These are phyloP conservation scores for Antennarius striatus DNA, from an alignment of 2,113 vertebrate species.

Conservation along the genomic window DNA sequence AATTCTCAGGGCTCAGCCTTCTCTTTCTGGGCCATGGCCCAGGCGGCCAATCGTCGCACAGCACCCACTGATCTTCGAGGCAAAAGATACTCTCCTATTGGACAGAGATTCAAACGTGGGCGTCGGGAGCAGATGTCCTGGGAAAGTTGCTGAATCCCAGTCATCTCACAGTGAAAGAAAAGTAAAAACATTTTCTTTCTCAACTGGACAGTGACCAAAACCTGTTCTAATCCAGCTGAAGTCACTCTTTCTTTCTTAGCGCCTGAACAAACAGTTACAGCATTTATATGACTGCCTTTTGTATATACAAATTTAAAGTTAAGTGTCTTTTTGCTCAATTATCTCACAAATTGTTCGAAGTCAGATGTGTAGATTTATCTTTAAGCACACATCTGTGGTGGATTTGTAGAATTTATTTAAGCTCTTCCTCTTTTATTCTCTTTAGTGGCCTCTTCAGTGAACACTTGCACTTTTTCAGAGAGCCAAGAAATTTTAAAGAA, in stretches of 20 bases:
- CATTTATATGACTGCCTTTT: conserved; percentile 26
- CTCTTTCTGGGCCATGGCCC: conserved; percentile 80
- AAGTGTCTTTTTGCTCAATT: no score
- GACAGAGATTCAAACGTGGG: conserved; percentile 72
- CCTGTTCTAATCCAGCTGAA: conserved; percentile 71
- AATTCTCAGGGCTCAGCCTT: conserved; percentile 83
- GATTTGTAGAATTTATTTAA: no score
- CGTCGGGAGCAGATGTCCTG: conserved; percentile 84
- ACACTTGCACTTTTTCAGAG: neutral
- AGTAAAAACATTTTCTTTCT: conserved; percentile 79
- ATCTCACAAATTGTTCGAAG: no score
- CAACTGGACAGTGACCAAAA: conserved; percentile 80
- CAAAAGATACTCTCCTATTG: conserved; percentile 66
- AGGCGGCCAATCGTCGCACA: conserved; percentile 68
- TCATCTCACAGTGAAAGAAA: conserved; percentile 74
- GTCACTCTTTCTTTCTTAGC: conserved; percentile 30
- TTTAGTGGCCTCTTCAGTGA: no score
- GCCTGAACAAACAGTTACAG: conserved; percentile 36
- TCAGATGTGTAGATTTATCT: no score
- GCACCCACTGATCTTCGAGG: conserved; percentile 52
- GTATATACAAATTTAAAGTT: neutral
- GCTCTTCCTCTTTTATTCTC: no score
- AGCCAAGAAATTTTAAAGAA: neutral
- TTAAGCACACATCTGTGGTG: no score
- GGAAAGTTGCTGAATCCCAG: conserved; percentile 84